Conservation (phyloP, 2,113 vertebrate species). For the Rhea pennata region DNA sequence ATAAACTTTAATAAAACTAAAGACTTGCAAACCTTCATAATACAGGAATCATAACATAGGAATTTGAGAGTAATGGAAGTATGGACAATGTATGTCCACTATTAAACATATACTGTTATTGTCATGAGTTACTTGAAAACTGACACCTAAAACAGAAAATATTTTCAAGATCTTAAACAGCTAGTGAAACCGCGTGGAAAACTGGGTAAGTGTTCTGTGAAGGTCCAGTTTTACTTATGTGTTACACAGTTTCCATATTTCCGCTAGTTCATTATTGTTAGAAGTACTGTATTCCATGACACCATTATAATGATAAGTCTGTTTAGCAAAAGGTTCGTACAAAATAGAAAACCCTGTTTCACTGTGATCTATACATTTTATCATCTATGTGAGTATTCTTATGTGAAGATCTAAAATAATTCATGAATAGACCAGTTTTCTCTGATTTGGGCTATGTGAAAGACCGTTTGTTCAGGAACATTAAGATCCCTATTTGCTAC, state of each 20-base stretch:
- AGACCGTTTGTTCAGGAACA: not conserved
- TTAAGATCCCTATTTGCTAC: not conserved
- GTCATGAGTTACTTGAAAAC: not conserved
- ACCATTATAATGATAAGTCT: not conserved
- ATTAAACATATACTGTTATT: not conserved
- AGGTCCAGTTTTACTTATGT: not conserved
- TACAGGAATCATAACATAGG: not conserved
- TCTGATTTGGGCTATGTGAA: not conserved
- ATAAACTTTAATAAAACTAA: not conserved
- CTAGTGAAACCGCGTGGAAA: not conserved
- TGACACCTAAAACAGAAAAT: not conserved
- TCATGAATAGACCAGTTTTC: not conserved
- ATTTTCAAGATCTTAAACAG: not conserved
- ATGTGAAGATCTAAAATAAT: not conserved
- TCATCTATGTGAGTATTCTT: not conserved
- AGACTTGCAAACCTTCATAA: not conserved
- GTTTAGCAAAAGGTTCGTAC: not conserved
- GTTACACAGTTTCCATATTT: not conserved
- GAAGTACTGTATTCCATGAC: not conserved
- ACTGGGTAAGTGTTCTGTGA: not conserved
- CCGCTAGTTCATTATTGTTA: not conserved
- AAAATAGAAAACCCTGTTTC: not conserved
- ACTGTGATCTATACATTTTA: not conserved
- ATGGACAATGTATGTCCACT: not conserved
- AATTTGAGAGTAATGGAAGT: not conserved